Conservation (phyloP, 2,888 invertebrate genomes). For the Lasioglossum calceatum region DNA sequence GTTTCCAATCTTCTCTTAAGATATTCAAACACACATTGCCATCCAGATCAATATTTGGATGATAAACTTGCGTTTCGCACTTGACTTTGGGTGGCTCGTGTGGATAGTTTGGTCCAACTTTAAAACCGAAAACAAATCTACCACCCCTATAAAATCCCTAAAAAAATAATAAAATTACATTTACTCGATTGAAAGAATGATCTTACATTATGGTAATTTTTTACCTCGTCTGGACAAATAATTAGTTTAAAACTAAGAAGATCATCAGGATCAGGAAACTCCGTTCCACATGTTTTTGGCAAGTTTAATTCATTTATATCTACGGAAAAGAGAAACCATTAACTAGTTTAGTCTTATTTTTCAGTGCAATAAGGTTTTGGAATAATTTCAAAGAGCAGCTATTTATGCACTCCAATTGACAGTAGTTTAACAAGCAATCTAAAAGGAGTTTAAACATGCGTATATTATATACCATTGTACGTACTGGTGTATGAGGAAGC, state of each 20-base stretch:
- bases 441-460: neutral
- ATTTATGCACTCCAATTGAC: neutral
- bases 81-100: slow-evolving; percentile 99
- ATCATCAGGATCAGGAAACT: slow-evolving; percentile 98
- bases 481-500: neutral
- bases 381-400: neutral
- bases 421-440: neutral
- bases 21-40: slow-evolving; percentile 99
- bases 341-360: neutral
- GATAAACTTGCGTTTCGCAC: slow-evolving; percentile 98
- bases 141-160: slow-evolving; percentile 97
- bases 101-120: slow-evolving; percentile 98
- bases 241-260: slow-evolving; percentile 97
- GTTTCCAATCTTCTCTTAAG: slow-evolving; percentile 99
- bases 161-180: slow-evolving; percentile 47
- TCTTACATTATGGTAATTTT: slow-evolving; percentile 39
- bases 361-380: neutral
- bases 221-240: slow-evolving; percentile 97
- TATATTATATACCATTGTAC: neutral
- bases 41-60: slow-evolving; percentile 99
- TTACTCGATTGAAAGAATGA: neutral
- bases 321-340: slow-evolving; percentile 85
- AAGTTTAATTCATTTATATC: slow-evolving; percentile 98
- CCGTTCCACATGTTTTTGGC: slow-evolving; percentile 98
- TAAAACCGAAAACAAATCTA: slow-evolving; percentile 98